Conservation (phyloP, 2,888 invertebrate genomes). For the Scrobipalpa atriplicella region DNA sequence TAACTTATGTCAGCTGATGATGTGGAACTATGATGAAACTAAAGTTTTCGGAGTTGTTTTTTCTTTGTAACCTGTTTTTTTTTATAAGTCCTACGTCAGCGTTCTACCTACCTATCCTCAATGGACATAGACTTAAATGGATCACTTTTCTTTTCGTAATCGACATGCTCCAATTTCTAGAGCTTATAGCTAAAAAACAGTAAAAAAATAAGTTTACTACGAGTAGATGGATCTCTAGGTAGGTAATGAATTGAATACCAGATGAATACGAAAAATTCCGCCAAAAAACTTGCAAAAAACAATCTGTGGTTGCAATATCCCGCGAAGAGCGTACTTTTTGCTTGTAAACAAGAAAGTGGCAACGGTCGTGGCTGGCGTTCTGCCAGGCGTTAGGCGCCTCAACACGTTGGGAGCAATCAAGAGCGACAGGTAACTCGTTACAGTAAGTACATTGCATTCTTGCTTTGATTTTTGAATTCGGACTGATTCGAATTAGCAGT, state of each 20-base stretch:
- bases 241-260: not conserved
- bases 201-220: not conserved
- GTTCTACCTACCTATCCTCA: no score
- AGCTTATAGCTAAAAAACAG: not conserved
- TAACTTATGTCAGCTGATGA: no score
- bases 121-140: no score
- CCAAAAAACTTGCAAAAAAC: not conserved
- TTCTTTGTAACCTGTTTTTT: no score
- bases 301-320: not conserved
- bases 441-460: not conserved
- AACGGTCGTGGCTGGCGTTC: slow-evolving; percentile 3
- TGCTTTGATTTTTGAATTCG: not conserved
- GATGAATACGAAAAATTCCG: slow-evolving; percentile 6
- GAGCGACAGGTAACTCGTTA: not conserved
- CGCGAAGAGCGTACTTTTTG: slow-evolving; percentile 12
- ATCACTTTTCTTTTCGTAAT: no score
- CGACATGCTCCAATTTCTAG: no score
- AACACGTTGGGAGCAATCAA: not conserved
- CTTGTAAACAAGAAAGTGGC: slow-evolving; percentile 19
- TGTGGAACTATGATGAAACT: no score
- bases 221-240: not conserved
- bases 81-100: no score
- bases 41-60: no score
- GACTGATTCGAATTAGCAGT: not conserved
- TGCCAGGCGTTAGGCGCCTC: slow-evolving; percentile 2